Evolutionary conservation across 2,888 invertebrate species (phyloP).

Genomic region (Luperina nickerlii): DNA sequence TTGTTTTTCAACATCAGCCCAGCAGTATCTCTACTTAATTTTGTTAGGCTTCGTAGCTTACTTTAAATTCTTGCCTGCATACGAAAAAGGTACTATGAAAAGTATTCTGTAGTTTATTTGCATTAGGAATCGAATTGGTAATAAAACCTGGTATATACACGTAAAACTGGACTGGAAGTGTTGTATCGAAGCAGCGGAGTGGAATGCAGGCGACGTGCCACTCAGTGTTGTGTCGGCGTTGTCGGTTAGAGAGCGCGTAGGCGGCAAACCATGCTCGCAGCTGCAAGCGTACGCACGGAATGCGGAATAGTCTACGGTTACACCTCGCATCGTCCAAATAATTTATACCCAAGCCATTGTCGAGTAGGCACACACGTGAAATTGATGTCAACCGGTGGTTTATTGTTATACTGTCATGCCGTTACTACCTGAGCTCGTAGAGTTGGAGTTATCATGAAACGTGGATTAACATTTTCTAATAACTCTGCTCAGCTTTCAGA

Average conservation of each 20-base stretch:
- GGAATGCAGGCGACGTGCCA: constrained; percentile 83
- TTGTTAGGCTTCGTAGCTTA: neutral
- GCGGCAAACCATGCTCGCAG: constrained; percentile 80
- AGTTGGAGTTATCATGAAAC: constrained; percentile 11
- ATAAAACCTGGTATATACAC: constrained; percentile 71
- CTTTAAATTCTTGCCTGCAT: constrained; percentile 38
- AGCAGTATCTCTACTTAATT: neutral
- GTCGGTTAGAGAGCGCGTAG: constrained; percentile 78
- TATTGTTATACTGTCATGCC: constrained; percentile 44
- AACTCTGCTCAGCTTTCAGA: neutral
- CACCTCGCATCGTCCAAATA: constrained; percentile 79
- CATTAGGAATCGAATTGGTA: constrained; percentile 57
- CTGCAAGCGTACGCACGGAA: constrained; percentile 81
- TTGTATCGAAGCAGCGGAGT: constrained; percentile 79
- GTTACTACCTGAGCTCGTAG: constrained; percentile 9
- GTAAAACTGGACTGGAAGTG: constrained; percentile 75
- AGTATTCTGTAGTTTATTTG: constrained; percentile 46
- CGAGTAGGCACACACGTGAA: constrained; percentile 51
- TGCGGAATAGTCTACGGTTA: constrained; percentile 81
- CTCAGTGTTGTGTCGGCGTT: constrained; percentile 77
- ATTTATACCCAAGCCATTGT: constrained; percentile 74
- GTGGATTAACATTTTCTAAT: neutral
- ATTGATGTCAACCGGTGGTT: constrained; percentile 60
- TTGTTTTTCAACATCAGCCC: constrained; percentile 5
- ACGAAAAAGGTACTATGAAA: constrained; percentile 14